phyloP scores from a whole-genome alignment of 2,888 invertebrate genomes.

The Hirtodrosophila trivittata region DNA sequence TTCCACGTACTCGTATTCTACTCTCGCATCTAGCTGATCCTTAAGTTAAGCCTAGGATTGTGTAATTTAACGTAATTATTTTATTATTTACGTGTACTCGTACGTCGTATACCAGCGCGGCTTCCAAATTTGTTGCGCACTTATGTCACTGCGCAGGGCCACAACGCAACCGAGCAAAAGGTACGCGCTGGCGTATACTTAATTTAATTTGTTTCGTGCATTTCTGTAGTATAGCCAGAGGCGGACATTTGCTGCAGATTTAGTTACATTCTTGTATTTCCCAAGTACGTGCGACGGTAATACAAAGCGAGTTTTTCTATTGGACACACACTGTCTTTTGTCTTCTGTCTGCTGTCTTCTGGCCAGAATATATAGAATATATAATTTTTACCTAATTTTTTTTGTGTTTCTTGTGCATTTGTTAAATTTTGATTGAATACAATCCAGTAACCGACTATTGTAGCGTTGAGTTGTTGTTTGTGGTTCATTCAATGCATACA shows the following conservation, averaged over 20 bases:
- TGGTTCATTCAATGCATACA: slow-evolving; percentile 61
- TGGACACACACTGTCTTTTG: too few relatives aligned
- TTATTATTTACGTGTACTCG: not conserved
- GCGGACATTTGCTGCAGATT: slow-evolving; percentile 52
- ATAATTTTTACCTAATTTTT: too few relatives aligned
- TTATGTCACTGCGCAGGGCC: slow-evolving; percentile 65
- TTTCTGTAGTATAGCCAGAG: slow-evolving; percentile 53
- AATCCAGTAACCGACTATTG: slow-evolving; percentile 45
- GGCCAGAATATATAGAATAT: slow-evolving; percentile 29
- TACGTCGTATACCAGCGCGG: too few relatives aligned
- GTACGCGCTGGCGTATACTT: slow-evolving; percentile 64
- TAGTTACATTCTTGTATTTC: slow-evolving; percentile 66
- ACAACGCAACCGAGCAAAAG: slow-evolving; percentile 27
- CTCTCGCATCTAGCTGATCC: too few relatives aligned
- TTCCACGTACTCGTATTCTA: too few relatives aligned
- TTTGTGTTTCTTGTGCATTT: slow-evolving; percentile 53
- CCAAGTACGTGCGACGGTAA: slow-evolving; percentile 58
- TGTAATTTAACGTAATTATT: slow-evolving; percentile 10
- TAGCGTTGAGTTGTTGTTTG: slow-evolving; percentile 68
- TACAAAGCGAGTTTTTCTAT: slow-evolving; percentile 19
- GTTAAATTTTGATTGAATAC: slow-evolving; percentile 28
- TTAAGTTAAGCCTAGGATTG: too few relatives aligned
- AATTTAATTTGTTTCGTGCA: slow-evolving; percentile 69
- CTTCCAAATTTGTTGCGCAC: slow-evolving; percentile 32
- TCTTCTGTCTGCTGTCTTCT: slow-evolving; percentile 49